Evolutionary conservation across 2,888 invertebrate species (phyloP).

Genomic region (Noctua janthe): DNA sequence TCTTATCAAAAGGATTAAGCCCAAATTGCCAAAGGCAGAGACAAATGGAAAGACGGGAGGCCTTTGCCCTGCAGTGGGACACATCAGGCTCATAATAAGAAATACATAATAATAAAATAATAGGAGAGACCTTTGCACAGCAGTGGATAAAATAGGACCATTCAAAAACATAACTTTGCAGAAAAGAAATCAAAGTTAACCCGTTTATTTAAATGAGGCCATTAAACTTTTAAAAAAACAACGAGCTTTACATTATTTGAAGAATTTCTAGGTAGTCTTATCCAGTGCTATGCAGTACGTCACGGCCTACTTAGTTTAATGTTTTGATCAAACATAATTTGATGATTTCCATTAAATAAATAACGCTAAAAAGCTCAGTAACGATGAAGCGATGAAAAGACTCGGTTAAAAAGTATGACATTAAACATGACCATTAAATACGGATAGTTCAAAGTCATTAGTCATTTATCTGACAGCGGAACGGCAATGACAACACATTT

Average conservation of each 20-base stretch:
- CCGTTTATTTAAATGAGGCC: not conserved
- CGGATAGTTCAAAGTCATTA: slow-evolving; percentile 56
- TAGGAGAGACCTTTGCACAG: too few relatives aligned
- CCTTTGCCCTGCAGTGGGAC: too few relatives aligned
- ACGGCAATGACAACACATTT: slow-evolving; percentile 52
- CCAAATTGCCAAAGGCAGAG: too few relatives aligned
- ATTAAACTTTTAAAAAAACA: not conserved
- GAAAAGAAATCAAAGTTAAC: not conserved
- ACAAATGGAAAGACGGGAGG: too few relatives aligned
- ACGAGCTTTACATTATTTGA: not conserved
- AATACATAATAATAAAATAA: too few relatives aligned
- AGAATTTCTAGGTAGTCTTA: not conserved
- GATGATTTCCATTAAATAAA: slow-evolving; percentile 18
- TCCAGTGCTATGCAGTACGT: not conserved
- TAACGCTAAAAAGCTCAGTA: slow-evolving; percentile 14
- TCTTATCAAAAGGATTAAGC: too few relatives aligned
- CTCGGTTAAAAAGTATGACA: slow-evolving; percentile 46
- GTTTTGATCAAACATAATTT: slow-evolving; percentile 4
- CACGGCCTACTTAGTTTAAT: not conserved
- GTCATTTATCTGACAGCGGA: slow-evolving; percentile 59
- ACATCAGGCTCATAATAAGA: too few relatives aligned
- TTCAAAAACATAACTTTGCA: not conserved
- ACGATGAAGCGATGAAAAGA: slow-evolving; percentile 42
- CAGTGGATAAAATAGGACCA: not conserved
- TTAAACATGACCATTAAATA: slow-evolving; percentile 43